Conservation (phyloP, 1,140 invertebrate genomes). For the Steinernema khuongi region DNA sequence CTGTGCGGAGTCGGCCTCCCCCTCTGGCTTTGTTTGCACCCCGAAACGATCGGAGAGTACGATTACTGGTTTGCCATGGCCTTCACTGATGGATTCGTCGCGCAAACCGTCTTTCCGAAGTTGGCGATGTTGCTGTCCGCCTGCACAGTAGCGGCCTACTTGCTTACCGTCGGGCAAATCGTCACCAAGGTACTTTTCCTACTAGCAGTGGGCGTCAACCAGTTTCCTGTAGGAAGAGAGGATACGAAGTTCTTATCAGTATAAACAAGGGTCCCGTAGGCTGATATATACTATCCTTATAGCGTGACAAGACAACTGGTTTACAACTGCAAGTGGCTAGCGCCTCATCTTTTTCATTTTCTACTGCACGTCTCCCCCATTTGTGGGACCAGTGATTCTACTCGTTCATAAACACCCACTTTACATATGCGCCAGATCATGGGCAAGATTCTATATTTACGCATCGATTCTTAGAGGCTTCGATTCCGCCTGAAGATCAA, state of each 20-base stretch:
- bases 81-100: neutral
- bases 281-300: no score
- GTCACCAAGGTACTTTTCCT: neutral
- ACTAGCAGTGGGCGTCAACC: no score
- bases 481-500: neutral
- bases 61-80: neutral
- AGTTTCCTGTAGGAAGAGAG: no score
- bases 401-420: no score
- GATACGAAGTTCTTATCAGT: no score
- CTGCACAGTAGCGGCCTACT: neutral
- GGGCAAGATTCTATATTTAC: no score
- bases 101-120: neutral
- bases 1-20: neutral
- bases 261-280: no score
- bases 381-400: no score
- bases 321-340: no score
- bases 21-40: neutral
- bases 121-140: neutral
- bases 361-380: no score
- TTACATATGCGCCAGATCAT: no score
- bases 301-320: neutral
- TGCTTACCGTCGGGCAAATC: neutral
- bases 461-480: neutral
- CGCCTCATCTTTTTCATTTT: no score
- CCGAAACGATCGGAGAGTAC: neutral